phyloP scores from a whole-genome alignment of 2,888 invertebrate genomes.

The Caenorhabditis japonica region DNA sequence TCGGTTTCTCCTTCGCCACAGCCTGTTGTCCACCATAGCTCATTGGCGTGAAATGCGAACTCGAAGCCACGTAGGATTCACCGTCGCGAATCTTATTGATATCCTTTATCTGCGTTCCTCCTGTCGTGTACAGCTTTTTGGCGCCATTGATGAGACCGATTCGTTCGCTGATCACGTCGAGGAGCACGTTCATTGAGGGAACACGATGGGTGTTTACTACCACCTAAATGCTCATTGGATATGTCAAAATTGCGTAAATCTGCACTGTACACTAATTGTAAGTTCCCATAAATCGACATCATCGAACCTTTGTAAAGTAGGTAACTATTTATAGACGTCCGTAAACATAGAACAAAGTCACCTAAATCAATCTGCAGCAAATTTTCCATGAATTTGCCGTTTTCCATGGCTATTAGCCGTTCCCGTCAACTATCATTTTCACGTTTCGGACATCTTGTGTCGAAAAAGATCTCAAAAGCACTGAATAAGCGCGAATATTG shows the following conservation, averaged over 20 bases:
- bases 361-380: too few species aligned
- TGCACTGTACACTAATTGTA: background rate
- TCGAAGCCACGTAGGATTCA: slow-evolving; percentile 61
- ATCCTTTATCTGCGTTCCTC: slow-evolving; percentile 53
- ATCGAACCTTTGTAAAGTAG: too few species aligned
- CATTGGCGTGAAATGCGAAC: slow-evolving; percentile 57
- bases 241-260: background rate
- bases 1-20: background rate
- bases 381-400: too few species aligned
- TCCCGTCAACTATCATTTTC: too few species aligned
- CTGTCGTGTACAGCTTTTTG: slow-evolving; percentile 60
- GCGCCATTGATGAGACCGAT: slow-evolving; percentile 64
- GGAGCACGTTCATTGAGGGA: slow-evolving; percentile 59
- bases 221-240: slow-evolving; percentile 5
- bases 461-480: too few species aligned
- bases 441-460: too few species aligned
- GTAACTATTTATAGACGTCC: too few species aligned
- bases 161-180: slow-evolving; percentile 60
- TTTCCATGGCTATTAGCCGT: too few species aligned
- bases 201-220: slow-evolving; percentile 52
- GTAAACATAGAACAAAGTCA: too few species aligned
- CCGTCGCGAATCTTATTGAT: slow-evolving; percentile 51
- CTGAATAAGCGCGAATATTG: too few species aligned
- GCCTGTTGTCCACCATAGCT: slow-evolving; percentile 48
- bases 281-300: too few species aligned